Conservation (phyloP, 1,140 invertebrate species). For the Kradibia gibbosae region DNA sequence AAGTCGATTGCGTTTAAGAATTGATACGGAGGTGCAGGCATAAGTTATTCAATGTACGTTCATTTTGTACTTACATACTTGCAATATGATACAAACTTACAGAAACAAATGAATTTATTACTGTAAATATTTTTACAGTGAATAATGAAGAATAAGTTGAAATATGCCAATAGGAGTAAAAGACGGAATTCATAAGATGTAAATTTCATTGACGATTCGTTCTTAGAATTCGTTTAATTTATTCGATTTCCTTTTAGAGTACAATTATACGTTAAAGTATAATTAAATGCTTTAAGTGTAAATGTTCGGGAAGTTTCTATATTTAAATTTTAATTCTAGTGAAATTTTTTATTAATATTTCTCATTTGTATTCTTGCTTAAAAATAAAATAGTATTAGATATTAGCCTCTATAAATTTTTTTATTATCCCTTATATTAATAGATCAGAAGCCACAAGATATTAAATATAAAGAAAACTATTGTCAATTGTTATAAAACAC, state of each 20-base stretch:
- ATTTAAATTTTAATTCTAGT: neutral
- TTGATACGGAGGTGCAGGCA: neutral
- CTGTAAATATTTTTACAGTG: neutral
- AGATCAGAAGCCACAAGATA: too few relatives aligned
- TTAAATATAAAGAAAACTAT: too few relatives aligned
- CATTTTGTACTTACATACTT: neutral
- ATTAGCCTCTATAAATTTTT: neutral
- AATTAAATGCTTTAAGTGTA: neutral
- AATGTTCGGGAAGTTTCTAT: slow-evolving; percentile 1
- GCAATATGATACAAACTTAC: neutral
- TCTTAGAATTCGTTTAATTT: slow-evolving; percentile 27
- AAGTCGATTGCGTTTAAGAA: neutral
- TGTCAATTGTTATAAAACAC: too few relatives aligned
- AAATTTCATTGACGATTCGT: slow-evolving; percentile 10
- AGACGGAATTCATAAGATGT: neutral
- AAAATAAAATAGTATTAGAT: neutral
- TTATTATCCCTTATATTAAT: neutral
- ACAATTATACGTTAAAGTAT: neutral
- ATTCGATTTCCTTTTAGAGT: slow-evolving; percentile 13
- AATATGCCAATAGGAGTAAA: neutral
- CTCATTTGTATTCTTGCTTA: too few relatives aligned
- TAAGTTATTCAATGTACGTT: neutral
- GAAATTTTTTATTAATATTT: too few relatives aligned
- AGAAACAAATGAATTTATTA: neutral
- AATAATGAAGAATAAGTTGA: slow-evolving; percentile 5